Evolutionary conservation across 2,113 vertebrate genomes (phyloP).

Genomic region (Syngnathus scovelli): DNA sequence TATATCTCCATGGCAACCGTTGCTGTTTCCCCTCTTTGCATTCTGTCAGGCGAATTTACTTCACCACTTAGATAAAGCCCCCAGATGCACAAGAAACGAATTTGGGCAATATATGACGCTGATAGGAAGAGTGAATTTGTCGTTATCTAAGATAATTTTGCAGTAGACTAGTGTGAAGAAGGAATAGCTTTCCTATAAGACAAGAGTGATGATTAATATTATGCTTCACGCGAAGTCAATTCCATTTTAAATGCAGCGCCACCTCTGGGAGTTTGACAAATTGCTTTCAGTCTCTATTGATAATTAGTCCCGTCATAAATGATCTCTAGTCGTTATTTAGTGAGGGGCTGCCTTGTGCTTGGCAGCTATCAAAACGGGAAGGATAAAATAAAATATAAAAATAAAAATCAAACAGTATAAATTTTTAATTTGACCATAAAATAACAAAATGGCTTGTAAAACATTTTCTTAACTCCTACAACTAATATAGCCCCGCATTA

Average conservation of each 20-base stretch:
- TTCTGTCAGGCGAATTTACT: not conserved
- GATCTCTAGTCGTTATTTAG: not conserved
- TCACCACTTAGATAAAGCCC: not conserved
- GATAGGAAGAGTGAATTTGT: not conserved
- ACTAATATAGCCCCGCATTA: constrained; percentile 21
- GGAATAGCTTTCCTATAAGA: not conserved
- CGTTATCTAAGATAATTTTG: too few relatives aligned
- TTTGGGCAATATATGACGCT: not conserved
- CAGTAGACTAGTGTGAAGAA: too few relatives aligned
- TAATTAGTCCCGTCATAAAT: not conserved
- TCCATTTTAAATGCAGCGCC: not conserved
- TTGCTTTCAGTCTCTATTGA: too few relatives aligned
- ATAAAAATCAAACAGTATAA: constrained; percentile 5
- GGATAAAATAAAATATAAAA: constrained; percentile 35
- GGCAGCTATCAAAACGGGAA: not conserved
- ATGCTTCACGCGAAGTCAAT: too few relatives aligned
- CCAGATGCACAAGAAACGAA: not conserved
- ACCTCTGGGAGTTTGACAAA: not conserved
- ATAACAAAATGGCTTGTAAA: too few relatives aligned
- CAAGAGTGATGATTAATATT: accelerated
- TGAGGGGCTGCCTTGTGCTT: not conserved
- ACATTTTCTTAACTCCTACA: constrained; percentile 18
- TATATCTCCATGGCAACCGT: constrained; percentile 45
- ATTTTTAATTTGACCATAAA: not conserved
- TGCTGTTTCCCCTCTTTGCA: not conserved